Conservation (phyloP, 2,888 invertebrate genomes). For the Shargacucullia verbasci region DNA sequence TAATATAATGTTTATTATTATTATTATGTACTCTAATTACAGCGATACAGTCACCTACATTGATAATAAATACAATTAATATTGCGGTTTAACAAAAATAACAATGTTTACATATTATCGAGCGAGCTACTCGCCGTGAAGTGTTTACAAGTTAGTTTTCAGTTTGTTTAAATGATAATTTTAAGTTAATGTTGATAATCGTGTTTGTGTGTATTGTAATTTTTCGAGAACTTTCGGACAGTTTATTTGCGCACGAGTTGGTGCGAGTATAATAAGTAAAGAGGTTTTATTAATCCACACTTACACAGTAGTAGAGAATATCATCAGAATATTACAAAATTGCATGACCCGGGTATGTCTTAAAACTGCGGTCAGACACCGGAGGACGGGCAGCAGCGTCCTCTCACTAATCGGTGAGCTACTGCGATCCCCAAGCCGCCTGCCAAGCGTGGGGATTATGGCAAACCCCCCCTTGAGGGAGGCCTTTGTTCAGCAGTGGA, state of each 20-base stretch:
- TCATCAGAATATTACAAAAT: no score
- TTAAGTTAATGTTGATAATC: slow-evolving; percentile 13
- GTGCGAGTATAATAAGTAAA: no score
- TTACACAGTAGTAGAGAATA: no score
- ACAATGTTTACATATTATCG: slow-evolving; percentile 14
- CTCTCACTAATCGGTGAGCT: no score
- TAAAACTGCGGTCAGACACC: no score
- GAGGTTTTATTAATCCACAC: no score
- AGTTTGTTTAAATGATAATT: slow-evolving; percentile 18
- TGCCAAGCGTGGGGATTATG: no score
- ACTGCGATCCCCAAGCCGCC: no score
- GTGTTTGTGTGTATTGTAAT: not conserved
- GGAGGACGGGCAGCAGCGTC: no score
- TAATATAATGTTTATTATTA: not conserved
- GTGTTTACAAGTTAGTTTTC: not conserved
- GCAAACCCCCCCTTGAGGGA: no score
- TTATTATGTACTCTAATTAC: slow-evolving; percentile 17
- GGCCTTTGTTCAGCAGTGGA: no score
- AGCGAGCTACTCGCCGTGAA: slow-evolving; percentile 5
- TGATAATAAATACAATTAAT: slow-evolving; percentile 27
- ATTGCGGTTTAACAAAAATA: slow-evolving; percentile 26
- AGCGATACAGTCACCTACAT: slow-evolving; percentile 20
- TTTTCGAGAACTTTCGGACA: slow-evolving; percentile 8
- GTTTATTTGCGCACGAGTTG: not conserved
- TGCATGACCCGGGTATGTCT: no score